Evolutionary conservation across 64 coral and sea anemone genomes (phyloP), one percentile per base, ranked within the genome.

Genomic region (Hydrozoanthus tunicans): DNA sequence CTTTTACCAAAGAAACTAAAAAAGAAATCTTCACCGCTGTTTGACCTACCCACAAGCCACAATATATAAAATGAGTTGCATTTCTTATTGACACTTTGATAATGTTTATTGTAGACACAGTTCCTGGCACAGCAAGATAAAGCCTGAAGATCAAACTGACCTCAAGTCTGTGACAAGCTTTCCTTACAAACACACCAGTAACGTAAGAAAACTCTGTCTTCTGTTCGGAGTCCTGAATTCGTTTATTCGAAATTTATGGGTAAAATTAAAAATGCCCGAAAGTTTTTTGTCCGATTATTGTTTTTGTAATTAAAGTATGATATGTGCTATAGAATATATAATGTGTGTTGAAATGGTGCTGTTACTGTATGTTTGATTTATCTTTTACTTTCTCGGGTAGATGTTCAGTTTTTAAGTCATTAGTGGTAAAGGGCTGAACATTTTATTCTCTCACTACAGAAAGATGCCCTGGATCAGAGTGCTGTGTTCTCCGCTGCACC

Each of bases 71-170:
- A 7, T n/a, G 15, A 9, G 58, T 59, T 59, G 13, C 23, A 5
- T 63, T 59, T 12, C 12, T 32, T 51, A 56, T 70, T 58, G 56
- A 53, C 0, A 32, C 13, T 85, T 53, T 51, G 6, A 56, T 3
- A 24, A 23, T 32, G 56, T 58, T 73, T 14, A 51, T 86, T 68
- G 11, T 86, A 14, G 51, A 58, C 58, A 13, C 56, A 27, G 71
- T 56, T 57, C 11, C 58, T 81, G 79, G 27, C n/a, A 73, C 56
- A 86, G 67, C 55, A 86, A 86, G 25, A 53, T 86, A 14, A 86
- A 86, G 55, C 59, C 20, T 3, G 83, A 86, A 73, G 83, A 73
- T 14, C 66, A 73, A 56, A 24, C 23, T 43, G 83, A 86, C 56
- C 55, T 73, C 17, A 86, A 86, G 55, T 51, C 52, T 71, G 81